phyloP scores from a whole-genome alignment of 2,113 vertebrate genomes.

The Oryzias woworae region DNA sequence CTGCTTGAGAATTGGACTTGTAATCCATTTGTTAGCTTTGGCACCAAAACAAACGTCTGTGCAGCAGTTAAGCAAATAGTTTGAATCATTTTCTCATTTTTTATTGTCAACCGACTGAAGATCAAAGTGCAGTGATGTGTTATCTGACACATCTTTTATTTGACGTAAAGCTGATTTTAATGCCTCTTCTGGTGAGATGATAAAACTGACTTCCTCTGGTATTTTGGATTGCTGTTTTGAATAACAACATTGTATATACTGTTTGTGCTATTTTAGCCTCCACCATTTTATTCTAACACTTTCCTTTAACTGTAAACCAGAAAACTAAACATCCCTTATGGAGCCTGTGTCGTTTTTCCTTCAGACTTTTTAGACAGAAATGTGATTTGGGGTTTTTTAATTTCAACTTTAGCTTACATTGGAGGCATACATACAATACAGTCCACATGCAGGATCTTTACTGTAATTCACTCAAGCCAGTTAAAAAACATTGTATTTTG shows the following conservation, averaged over 20 bases:
- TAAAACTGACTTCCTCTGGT: too few relatives aligned
- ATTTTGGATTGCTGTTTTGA: too few relatives aligned
- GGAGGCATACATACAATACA: background rate
- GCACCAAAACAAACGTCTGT: constrained; percentile 14
- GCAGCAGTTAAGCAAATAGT: constrained; percentile 4
- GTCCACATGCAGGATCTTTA: background rate
- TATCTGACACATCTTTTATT: constrained; percentile 10
- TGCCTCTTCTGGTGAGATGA: background rate
- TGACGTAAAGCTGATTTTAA: background rate
- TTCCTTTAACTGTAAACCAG: background rate
- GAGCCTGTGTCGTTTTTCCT: background rate
- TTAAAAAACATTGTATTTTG: background rate
- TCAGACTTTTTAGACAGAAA: background rate
- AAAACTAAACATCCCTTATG: background rate
- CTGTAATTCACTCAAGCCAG: background rate
- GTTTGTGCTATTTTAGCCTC: background rate
- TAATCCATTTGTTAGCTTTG: constrained; percentile 29
- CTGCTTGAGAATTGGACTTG: background rate
- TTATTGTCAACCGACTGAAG: constrained; percentile 5
- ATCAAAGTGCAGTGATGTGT: constrained; percentile 4
- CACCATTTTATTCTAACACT: background rate
- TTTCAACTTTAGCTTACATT: background rate
- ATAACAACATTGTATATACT: too few relatives aligned
- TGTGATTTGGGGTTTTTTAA: background rate
- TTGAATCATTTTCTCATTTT: constrained; percentile 6